Evolutionary conservation across 2,888 invertebrate genomes (phyloP).

Genomic region (Galeopsomyia nigrocyanea): DNA sequence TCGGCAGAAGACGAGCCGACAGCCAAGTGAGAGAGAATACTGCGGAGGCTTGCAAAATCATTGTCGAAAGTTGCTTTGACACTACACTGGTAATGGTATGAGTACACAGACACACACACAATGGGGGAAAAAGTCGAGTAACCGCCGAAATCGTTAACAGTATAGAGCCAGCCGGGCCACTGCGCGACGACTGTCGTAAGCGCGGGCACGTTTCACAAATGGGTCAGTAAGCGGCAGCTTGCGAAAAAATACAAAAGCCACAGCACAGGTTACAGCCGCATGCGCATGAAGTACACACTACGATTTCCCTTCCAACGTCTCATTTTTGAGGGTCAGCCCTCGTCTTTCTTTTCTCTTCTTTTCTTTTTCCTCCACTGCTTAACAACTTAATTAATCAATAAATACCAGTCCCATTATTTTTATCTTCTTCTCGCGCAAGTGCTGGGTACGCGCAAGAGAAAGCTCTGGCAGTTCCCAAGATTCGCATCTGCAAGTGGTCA

Average conservation of each 20-base stretch:
- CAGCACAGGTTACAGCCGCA: constrained; percentile 5
- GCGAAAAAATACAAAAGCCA: constrained; percentile 53
- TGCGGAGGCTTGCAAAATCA: neutral
- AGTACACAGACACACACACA: too few relatives aligned
- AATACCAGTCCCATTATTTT: neutral
- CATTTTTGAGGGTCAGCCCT: neutral
- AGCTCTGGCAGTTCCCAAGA: too few relatives aligned
- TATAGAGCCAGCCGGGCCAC: constrained; percentile 3
- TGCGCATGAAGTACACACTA: neutral
- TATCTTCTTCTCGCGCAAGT: neutral
- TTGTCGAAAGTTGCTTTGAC: neutral
- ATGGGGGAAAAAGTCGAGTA: too few relatives aligned
- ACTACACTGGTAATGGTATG: too few relatives aligned
- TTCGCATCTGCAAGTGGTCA: constrained; percentile 9
- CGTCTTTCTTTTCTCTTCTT: constrained; percentile 24
- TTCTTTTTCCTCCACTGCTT: neutral
- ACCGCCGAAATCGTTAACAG: neutral
- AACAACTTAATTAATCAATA: constrained; percentile 30
- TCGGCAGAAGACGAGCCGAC: constrained; percentile 29
- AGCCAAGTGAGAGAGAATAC: constrained; percentile 26
- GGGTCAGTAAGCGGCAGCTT: constrained; percentile 60
- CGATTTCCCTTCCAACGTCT: too few relatives aligned
- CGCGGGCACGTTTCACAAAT: constrained; percentile 64
- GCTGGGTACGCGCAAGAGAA: neutral
- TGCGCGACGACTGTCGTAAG: constrained; percentile 41